Conservation (phyloP, 2,888 invertebrate genomes). For the Tetheella fluctuosa region DNA sequence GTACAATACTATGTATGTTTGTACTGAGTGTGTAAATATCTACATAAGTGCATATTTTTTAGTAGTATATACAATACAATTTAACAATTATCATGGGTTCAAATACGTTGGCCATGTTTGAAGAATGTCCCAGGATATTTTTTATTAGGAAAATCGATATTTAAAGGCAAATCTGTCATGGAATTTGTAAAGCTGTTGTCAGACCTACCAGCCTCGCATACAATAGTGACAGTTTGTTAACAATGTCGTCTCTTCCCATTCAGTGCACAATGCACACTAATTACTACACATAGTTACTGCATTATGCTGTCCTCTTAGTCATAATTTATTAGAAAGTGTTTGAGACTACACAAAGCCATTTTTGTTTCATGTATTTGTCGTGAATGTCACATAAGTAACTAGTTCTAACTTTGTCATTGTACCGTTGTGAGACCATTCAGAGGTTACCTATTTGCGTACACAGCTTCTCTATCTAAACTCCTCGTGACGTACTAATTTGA, state of each 20-base stretch:
- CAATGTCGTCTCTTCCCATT: constrained; percentile 33
- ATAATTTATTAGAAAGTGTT: constrained; percentile 33
- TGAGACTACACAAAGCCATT: constrained; percentile 17
- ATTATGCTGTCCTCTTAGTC: constrained; percentile 34
- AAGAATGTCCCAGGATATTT: too few species aligned
- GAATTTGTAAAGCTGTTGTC: background rate
- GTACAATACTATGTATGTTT: too few species aligned
- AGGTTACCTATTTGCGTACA: background rate
- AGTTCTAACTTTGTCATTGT: background rate
- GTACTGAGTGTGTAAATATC: too few species aligned
- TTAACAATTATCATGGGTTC: too few species aligned
- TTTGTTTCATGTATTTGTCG: background rate
- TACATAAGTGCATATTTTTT: too few species aligned
- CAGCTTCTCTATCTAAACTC: background rate
- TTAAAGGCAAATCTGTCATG: background rate
- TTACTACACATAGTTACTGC: constrained; percentile 28
- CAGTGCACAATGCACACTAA: constrained; percentile 31
- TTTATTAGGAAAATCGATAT: background rate
- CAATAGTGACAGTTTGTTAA: constrained; percentile 19
- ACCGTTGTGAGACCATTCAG: background rate
- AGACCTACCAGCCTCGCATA: constrained; percentile 30
- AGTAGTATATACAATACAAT: too few species aligned
- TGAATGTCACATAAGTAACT: background rate
- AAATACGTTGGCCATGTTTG: too few species aligned
- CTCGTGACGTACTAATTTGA: too few species aligned